phyloP scores from a whole-genome alignment of 1,140 invertebrate species.

The Mesaphorura yosii region DNA sequence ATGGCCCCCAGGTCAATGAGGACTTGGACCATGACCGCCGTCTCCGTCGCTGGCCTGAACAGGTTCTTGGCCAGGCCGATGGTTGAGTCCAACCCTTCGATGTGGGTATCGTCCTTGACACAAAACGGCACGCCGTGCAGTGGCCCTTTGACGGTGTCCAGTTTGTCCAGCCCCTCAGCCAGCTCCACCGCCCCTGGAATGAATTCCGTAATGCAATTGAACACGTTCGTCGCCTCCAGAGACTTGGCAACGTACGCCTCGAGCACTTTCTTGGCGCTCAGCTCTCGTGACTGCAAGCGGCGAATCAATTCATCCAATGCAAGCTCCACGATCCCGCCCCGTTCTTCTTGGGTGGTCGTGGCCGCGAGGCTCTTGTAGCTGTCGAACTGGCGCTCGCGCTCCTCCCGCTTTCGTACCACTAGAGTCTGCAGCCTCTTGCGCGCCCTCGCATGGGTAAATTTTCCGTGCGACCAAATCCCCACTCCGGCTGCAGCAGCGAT shows the following conservation, averaged over 20 bases:
- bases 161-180: slow-evolving; percentile 33
- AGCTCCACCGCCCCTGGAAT: slow-evolving; percentile 31
- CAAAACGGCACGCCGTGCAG: slow-evolving; percentile 36
- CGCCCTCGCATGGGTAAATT: neutral
- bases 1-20: slow-evolving; percentile 21
- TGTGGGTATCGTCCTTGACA: slow-evolving; percentile 33
- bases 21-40: slow-evolving; percentile 33
- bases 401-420: slow-evolving; percentile 3
- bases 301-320: slow-evolving; percentile 18
- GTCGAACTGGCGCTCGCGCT: neutral
- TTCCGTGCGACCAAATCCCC: neutral
- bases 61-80: slow-evolving; percentile 36
- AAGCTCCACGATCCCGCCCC: slow-evolving; percentile 21
- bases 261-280: slow-evolving; percentile 27
- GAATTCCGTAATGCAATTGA: slow-evolving; percentile 35
- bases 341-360: slow-evolving; percentile 35
- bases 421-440: neutral
- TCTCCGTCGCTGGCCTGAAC: slow-evolving; percentile 31
- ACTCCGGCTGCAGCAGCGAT: too few relatives aligned
- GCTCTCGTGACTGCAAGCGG: slow-evolving; percentile 18
- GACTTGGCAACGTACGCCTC: slow-evolving; percentile 21
- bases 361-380: slow-evolving; percentile 35
- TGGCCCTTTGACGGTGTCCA: slow-evolving; percentile 25
- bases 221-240: slow-evolving; percentile 32
- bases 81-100: slow-evolving; percentile 39